phyloP scores from a whole-genome alignment of 2,888 invertebrate species.

The Holacanthella duospinosa region DNA sequence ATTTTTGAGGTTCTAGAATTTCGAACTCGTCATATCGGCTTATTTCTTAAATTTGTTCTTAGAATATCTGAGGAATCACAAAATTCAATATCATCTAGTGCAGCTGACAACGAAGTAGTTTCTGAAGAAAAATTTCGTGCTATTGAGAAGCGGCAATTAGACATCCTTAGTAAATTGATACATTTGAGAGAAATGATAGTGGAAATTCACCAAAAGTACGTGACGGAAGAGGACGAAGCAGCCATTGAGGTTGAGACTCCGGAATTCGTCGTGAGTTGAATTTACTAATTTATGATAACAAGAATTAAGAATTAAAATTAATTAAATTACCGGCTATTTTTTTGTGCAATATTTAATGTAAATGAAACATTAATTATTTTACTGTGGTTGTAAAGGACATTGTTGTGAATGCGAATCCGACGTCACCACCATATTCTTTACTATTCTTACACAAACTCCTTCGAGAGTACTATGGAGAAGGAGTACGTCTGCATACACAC shows the following conservation, averaged over 20 bases:
- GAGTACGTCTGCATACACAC: conserved; percentile 7
- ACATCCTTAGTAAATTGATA: background rate
- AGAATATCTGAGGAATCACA: background rate
- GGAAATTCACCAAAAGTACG: background rate
- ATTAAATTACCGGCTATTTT: too few species aligned
- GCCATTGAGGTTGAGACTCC: too few species aligned
- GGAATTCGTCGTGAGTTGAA: background rate
- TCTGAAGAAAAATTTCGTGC: too few species aligned
- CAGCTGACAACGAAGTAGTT: too few species aligned
- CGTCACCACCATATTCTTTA: conserved; percentile 20
- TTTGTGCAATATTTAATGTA: too few species aligned
- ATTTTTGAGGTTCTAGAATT: background rate
- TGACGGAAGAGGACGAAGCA: background rate
- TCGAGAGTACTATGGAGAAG: conserved; percentile 11
- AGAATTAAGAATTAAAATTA: too few species aligned
- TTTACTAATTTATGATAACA: too few species aligned
- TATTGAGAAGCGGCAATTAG: background rate
- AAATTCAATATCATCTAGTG: too few species aligned
- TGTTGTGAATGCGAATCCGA: conserved; percentile 21
- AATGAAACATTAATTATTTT: too few species aligned
- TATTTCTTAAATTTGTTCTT: background rate
- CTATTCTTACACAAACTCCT: conserved; percentile 18
- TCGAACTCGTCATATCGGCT: background rate
- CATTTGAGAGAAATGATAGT: background rate
- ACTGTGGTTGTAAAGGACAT: too few species aligned